A percentile compares a stretch with the other conserved stretches of the same genome.
Conservation (phyloP, 1,140 invertebrate genomes). For the Philotrypesis tridentata region DNA sequence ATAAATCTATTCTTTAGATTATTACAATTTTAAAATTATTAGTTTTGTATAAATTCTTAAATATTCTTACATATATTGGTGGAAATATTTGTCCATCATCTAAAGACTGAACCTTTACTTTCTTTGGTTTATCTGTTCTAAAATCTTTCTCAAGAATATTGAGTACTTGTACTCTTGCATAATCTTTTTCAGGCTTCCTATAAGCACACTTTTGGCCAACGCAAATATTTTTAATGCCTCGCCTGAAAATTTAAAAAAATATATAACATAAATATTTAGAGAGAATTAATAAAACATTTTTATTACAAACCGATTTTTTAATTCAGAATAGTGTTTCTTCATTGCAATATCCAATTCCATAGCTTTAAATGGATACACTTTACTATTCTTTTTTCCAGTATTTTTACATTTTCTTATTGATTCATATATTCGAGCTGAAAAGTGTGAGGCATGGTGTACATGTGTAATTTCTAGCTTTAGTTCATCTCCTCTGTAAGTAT, state of each 20-base stretch:
- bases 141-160: conserved; percentile 55
- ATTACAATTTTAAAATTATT: background rate
- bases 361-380: conserved; percentile 44
- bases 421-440: conserved; percentile 63
- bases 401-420: conserved; percentile 51
- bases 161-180: conserved; percentile 63
- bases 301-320: conserved; percentile 55
- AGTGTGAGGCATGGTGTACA: conserved; percentile 65
- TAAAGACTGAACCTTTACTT: conserved; percentile 60
- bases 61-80: conserved; percentile 54
- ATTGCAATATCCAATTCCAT: conserved; percentile 53
- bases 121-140: conserved; percentile 41
- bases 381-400: conserved; percentile 41
- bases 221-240: conserved; percentile 45
- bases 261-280: background rate
- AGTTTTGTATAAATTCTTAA: background rate
- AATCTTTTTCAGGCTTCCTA: conserved; percentile 59
- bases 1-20: conserved; percentile 6
- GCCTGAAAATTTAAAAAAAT: conserved; percentile 50
- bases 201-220: conserved; percentile 60
- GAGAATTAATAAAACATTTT: conserved; percentile 16
- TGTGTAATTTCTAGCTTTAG: conserved; percentile 60
- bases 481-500: conserved; percentile 59
- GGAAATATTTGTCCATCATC: conserved; percentile 61
- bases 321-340: conserved; percentile 56